Base-by-base conservation (phyloP, 64 coral and sea anemone genomes). In the Stylophora pistillata region DNA sequence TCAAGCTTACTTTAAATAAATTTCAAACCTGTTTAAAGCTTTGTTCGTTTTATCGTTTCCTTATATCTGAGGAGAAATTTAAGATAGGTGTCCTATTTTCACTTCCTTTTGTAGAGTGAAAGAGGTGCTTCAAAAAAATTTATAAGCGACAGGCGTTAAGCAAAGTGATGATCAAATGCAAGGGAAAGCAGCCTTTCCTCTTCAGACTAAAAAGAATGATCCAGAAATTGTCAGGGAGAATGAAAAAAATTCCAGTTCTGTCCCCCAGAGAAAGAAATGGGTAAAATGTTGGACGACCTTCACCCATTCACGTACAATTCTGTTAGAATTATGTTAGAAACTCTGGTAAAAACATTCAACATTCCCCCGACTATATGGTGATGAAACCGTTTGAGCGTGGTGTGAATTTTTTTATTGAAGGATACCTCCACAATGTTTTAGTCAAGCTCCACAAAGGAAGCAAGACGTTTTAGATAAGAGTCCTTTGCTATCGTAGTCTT, bases 381-480 rank as follows among this genome's bases (percentile, higher is more conserved):
- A n/a, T n/a, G n/a, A n/a, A n/a, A n/a, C n/a, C n/a, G n/a, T n/a
- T n/a, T n/a, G 58, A 61, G 58, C 3, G 58, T 61, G 58, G 58
- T 60, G 58, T 13, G 58, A 2, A 60, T 13, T 2, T 60, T 60
- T 13, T 60, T n/a, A 60, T 60, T 60, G 1, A 2, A 60, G 58
- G 58, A 15, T 61, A 13, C 58, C 58, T 61, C 6, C 15, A 61
- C 58, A 61, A 61, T 61, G 15, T 0, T 61, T 61, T 61, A 85
- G 58, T 88, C 72, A 88, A 88, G 86, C 72, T 57, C 71, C 86
- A 88, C 57, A 73, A 23, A 74, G 71, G 10, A 88, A 88, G 52
- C 54, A 54, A 88, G 16, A 75, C n/a, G 31, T 86, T 71, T 56
- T 72, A 72, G 53, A 20, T 86, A 33, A 73, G 68, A 30, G 87